Evolutionary conservation across 2,888 invertebrate species (phyloP), one percentile per base, ranked within the genome.

Genomic region (Hartigia nigra): DNA sequence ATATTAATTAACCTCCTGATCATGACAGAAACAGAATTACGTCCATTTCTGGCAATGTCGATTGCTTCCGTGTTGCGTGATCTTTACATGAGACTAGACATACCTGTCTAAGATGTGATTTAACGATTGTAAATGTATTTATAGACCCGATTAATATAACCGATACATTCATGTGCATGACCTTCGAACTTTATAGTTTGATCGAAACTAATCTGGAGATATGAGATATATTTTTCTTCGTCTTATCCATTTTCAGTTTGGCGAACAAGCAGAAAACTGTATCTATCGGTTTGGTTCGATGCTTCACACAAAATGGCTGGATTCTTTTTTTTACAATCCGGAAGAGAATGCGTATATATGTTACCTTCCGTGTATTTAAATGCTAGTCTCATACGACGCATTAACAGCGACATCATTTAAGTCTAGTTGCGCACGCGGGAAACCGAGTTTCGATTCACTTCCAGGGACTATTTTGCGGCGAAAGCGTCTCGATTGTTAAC

Each of bases 1-100:
- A 55, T 55, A 55, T 23, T 55, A 23, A 23, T 55, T 35, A 35
- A 35, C 9, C 23, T 9, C 14, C 55, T 55, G 5, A 2, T 23
- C 55, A 2, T 23, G 55, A 55, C 55, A 55, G 72, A 23, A 31
- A 72, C 9, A 31, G 72, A 31, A 23, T 72, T 72, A 72, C 31
- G 31, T 32, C 12, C 23, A 34, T 23, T 72, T 72, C 31, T 72
- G 72, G 12, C 3, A 72, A 0, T 72, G 31, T 72, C 72, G 72
- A 72, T 72, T 72, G 72, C 12, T 31, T 72, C 32, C 31, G 14
- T 34, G 23, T 72, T 72, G 72, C 72, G 72, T 72, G 72, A 72
- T 72, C 72, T 5, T 34, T 32, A 72, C 12, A 31, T 12, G 34
- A 1, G n/a, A 55, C 72, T 0, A 12, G 3, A 34, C 72, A 12